Evolutionary conservation across 35 echinoderm and acorn worm genomes (phyloP).

Genomic region (Lytechinus pictus): DNA sequence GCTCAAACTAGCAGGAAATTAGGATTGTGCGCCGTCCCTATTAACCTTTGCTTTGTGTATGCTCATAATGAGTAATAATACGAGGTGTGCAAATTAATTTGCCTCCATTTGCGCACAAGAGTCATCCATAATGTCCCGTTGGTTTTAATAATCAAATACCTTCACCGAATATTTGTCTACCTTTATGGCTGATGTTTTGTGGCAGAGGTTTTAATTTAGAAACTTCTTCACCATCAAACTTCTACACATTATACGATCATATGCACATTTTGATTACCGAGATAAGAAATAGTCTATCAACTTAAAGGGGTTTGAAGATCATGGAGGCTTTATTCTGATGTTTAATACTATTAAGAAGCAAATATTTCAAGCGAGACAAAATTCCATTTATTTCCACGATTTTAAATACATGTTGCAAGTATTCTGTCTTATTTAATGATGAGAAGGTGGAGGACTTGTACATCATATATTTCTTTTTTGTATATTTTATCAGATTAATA

Average conservation of each 20-base stretch:
- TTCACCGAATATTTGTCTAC: neutral
- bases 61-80: conserved; percentile 21
- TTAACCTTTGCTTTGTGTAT: conserved; percentile 26
- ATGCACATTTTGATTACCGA: neutral
- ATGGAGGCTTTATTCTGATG: no score
- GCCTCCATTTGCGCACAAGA: neutral
- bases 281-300: neutral
- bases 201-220: neutral
- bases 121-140: neutral
- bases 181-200: neutral
- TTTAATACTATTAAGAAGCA: no score
- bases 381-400: no score
- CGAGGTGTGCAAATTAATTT: conserved; percentile 39
- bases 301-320: no score
- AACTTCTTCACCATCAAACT: neutral
- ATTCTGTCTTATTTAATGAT: no score
- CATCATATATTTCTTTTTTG: no score
- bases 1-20: neutral
- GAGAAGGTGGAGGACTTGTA: no score
- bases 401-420: no score
- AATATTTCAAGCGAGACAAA: no score
- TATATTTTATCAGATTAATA: no score
- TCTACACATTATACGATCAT: neutral
- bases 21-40: neutral
- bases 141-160: conserved; percentile 35